Evolutionary conservation across 53 echinoderm and acorn worm genomes (phyloP).

Genomic region (Actinopyga echinites): DNA sequence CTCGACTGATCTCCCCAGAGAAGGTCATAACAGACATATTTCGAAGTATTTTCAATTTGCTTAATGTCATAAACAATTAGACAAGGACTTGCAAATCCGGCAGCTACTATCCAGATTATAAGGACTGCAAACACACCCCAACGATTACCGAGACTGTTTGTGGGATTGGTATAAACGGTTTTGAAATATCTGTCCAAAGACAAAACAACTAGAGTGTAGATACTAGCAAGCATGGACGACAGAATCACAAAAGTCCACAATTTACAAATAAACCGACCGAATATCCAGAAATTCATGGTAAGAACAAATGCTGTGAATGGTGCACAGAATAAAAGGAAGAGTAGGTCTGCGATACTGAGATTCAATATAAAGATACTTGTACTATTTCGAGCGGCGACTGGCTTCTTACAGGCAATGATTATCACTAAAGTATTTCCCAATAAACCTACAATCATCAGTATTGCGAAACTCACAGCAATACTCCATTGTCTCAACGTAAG

Average conservation of each 20-base stretch:
- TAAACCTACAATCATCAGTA: slow-evolving; percentile 70
- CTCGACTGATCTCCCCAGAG: neutral
- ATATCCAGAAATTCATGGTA: slow-evolving; percentile 70
- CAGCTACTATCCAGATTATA: slow-evolving; percentile 62
- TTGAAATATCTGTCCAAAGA: slow-evolving; percentile 82
- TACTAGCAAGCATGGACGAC: slow-evolving; percentile 78
- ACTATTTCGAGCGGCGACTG: slow-evolving; percentile 67
- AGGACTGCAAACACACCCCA: slow-evolving; percentile 48
- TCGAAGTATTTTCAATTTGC: neutral
- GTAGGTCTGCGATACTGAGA: slow-evolving; percentile 74
- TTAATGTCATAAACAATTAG: slow-evolving; percentile 33
- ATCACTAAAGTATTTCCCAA: slow-evolving; percentile 82
- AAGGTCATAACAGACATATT: slow-evolving; percentile 50
- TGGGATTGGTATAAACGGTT: slow-evolving; percentile 66
- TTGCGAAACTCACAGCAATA: neutral
- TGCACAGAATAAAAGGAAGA: slow-evolving; percentile 71
- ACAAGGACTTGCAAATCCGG: slow-evolving; percentile 65
- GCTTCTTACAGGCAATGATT: slow-evolving; percentile 62
- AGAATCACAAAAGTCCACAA: slow-evolving; percentile 58
- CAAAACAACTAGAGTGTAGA: slow-evolving; percentile 87
- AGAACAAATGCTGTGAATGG: slow-evolving; percentile 69
- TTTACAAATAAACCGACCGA: slow-evolving; percentile 76
- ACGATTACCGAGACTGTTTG: slow-evolving; percentile 49
- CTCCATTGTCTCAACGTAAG: neutral
- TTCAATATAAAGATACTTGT: slow-evolving; percentile 81